Percentiles rank a stretch among this genome's conserved stretches.
phyloP scores from a whole-genome alignment of 2,797 vertebrate genomes.

The Spea hammondii region DNA sequence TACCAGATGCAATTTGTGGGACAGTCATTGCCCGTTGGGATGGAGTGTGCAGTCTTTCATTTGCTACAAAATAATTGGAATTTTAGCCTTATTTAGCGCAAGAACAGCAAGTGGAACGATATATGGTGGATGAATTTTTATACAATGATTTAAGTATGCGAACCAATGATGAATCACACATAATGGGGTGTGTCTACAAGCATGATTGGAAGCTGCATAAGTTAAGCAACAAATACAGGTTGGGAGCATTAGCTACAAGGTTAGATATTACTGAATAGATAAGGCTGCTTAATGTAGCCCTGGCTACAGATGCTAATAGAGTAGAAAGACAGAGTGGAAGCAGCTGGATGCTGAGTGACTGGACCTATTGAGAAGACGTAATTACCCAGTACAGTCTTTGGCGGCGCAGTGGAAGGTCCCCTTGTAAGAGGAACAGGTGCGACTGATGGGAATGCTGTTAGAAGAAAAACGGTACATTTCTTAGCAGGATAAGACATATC shows the following conservation, averaged over 20 bases:
- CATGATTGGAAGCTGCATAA: background rate
- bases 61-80: constrained; percentile 23
- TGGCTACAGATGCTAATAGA: background rate
- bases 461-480: constrained; percentile 9
- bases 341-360: constrained; percentile 3
- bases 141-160: no score
- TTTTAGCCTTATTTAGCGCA: background rate
- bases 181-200: background rate
- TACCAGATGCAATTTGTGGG: constrained; percentile 25
- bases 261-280: background rate
- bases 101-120: background rate
- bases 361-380: background rate
- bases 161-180: background rate
- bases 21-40: background rate
- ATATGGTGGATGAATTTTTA: background rate
- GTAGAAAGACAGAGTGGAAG: constrained; percentile 11
- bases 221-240: background rate
- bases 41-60: constrained; percentile 8
- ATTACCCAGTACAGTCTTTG: constrained; percentile 30
- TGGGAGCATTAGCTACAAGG: background rate
- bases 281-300: background rate
- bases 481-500: background rate
- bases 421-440: constrained; percentile 14
- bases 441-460: constrained; percentile 33
- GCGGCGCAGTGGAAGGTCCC: constrained; percentile 10